phyloP scores from a whole-genome alignment of 1,140 invertebrate genomes.

The Luehdorfia chinensis region DNA sequence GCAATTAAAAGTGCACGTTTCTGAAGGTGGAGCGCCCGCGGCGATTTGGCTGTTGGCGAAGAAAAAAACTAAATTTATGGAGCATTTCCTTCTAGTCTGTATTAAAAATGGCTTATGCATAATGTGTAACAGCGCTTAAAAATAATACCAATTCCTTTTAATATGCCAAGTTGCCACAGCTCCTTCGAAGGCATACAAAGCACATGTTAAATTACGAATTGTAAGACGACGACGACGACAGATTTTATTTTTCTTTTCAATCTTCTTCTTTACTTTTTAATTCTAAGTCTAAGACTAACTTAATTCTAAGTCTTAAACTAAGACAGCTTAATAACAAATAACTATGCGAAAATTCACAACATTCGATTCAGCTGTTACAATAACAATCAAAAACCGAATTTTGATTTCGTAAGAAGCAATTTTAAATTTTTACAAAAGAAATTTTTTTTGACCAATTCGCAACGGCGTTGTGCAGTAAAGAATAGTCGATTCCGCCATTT shows the following conservation, averaged over 20 bases:
- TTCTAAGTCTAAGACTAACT: too few relatives aligned
- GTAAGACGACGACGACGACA: too few relatives aligned
- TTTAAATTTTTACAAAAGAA: slow-evolving; percentile 11
- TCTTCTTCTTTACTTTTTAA: not conserved
- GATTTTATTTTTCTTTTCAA: not conserved
- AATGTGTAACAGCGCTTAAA: not conserved
- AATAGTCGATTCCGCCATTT: slow-evolving; percentile 29
- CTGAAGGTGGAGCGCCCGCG: slow-evolving; percentile 24
- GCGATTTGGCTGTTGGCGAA: slow-evolving; percentile 18
- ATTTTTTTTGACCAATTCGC: slow-evolving; percentile 21
- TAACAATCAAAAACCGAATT: not conserved
- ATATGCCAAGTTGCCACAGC: too few relatives aligned
- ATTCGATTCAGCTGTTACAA: not conserved
- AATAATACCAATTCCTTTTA: not conserved
- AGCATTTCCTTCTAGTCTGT: slow-evolving; percentile 12
- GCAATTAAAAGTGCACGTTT: slow-evolving; percentile 65
- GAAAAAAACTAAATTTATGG: slow-evolving; percentile 16
- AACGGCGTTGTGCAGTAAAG: slow-evolving; percentile 19
- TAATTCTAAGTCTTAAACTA: too few relatives aligned
- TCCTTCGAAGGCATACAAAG: too few relatives aligned
- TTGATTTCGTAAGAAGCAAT: too few relatives aligned
- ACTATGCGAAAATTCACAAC: slow-evolving; percentile 5
- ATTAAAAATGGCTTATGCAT: slow-evolving; percentile 1
- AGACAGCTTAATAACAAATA: slow-evolving; percentile 8
- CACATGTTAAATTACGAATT: too few relatives aligned